Base-by-base conservation (phyloP, 2,113 vertebrate genomes). In the Thinocorus orbignyianus region DNA sequence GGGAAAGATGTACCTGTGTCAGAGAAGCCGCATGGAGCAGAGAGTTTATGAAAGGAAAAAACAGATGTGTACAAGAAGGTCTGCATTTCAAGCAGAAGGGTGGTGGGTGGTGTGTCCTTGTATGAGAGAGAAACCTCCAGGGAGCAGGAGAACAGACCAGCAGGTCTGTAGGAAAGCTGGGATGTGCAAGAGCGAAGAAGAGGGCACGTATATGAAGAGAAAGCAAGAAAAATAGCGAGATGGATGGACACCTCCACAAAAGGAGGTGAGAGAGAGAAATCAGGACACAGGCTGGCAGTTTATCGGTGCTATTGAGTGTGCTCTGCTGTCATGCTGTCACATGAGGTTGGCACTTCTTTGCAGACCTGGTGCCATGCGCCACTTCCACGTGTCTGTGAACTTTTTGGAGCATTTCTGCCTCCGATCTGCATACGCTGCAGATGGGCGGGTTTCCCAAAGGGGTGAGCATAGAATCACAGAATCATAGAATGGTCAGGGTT, bases 341-440 rank as follows among this genome's bases (percentile, higher is more conserved):
- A 8, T 0, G 37, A 57, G 37, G 31, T 5, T 39, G 54, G 6
- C 17, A 3, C 20, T 25, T 48, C 72, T 42, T 22, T 19, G 39
- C 51, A 20, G 20, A 41, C 6, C 12, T 46, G 68, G 33, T 79
- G 42, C 48, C 37, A 24, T 0, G 4, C 69, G 24, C 57, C 17
- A 20, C 31, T 31, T n/a, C 37, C 28, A 18, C 1, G 28, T 17
- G 31, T 13, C 71, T 23, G 28, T 14, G 55, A 18, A 10, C 30
- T 11, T 69, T 30, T 10, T 3, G 6, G 30, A 35, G 37, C 11
- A 4, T 64, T 70, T 60, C 80, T 71, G 39, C 44, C 62, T 51
- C 66, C 0, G 0, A 18, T 22, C 35, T 41, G 17, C 7, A 18
- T 18, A 7, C 14, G 5, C 17, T 31, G 31, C 24, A 24, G 28